Percentiles rank a stretch among this genome's conserved stretches.
Conservation (phyloP, 2,888 invertebrate species). For the Sphecodes monilicornis region DNA sequence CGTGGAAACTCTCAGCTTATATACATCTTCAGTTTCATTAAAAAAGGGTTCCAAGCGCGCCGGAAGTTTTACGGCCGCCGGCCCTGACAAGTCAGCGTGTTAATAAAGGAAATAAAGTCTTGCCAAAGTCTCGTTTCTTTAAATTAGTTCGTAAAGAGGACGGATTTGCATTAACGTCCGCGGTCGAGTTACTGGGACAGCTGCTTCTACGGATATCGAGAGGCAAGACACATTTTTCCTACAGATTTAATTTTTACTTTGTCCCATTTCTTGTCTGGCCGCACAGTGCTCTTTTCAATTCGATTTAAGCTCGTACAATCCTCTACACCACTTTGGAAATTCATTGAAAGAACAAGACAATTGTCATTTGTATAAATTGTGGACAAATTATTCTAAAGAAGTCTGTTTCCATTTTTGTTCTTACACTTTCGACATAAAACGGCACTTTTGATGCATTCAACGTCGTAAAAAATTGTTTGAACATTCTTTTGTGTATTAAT, state of each 20-base stretch:
- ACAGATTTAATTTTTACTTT: background rate
- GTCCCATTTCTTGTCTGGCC: background rate
- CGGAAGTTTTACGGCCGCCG: constrained; percentile 3
- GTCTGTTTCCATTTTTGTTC: background rate
- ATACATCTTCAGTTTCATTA: constrained; percentile 10
- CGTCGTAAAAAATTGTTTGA: too few relatives aligned
- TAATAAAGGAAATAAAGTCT: constrained; percentile 12
- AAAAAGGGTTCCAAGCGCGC: constrained; percentile 4
- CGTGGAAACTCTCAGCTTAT: constrained; percentile 5
- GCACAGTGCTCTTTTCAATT: background rate
- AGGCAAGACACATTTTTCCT: background rate
- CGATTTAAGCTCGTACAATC: background rate
- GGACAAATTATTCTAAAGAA: background rate
- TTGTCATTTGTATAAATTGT: background rate
- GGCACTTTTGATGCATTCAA: too few relatives aligned
- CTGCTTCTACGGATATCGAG: background rate
- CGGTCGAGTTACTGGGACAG: background rate
- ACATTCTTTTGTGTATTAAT: too few relatives aligned
- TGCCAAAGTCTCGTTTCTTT: constrained; percentile 8
- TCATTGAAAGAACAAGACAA: background rate
- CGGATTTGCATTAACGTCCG: constrained; percentile 2
- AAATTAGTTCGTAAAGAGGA: constrained; percentile 3
- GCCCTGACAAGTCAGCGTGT: constrained; percentile 11
- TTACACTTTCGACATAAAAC: too few relatives aligned
- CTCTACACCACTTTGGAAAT: background rate